Percentiles rank a stretch among this genome's conserved stretches.
Conservation (phyloP, 2,888 invertebrate species). For the Drosophila trichaetosa region DNA sequence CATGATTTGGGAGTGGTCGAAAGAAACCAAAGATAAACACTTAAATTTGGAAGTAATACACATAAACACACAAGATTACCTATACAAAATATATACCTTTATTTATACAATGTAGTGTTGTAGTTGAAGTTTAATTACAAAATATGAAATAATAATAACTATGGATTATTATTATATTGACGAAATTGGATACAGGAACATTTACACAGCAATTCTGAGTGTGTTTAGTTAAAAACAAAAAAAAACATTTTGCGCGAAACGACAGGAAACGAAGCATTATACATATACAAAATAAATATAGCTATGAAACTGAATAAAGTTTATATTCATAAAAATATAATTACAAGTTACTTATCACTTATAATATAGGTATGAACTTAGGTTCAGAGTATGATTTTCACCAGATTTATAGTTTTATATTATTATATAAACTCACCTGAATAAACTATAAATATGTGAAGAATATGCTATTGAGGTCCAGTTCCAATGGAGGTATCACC, state of each 20-base stretch:
- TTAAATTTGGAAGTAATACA: constrained; percentile 62
- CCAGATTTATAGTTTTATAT: background rate
- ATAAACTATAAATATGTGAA: background rate
- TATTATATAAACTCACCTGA: background rate
- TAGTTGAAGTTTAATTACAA: constrained; percentile 68
- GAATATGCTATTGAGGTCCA: background rate
- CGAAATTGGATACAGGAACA: constrained; percentile 81
- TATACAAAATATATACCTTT: constrained; percentile 50
- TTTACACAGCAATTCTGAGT: constrained; percentile 79
- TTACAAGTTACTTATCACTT: constrained; percentile 15
- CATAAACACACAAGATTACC: constrained; percentile 63
- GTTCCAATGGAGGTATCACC: background rate
- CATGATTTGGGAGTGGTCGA: constrained; percentile 27
- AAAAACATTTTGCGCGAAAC: constrained; percentile 54
- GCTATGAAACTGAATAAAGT: constrained; percentile 72
- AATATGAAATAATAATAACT: constrained; percentile 26
- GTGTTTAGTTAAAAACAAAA: constrained; percentile 60
- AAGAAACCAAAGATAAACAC: constrained; percentile 73
- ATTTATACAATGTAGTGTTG: constrained; percentile 72
- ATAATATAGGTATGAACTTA: background rate
- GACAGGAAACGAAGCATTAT: constrained; percentile 67
- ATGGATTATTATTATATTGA: constrained; percentile 66
- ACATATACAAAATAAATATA: constrained; percentile 55
- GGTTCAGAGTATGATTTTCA: background rate
- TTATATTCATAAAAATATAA: constrained; percentile 72